Evolutionary conservation across 2,888 invertebrate genomes (phyloP).

Genomic region (Pyrrhosoma nymphula): DNA sequence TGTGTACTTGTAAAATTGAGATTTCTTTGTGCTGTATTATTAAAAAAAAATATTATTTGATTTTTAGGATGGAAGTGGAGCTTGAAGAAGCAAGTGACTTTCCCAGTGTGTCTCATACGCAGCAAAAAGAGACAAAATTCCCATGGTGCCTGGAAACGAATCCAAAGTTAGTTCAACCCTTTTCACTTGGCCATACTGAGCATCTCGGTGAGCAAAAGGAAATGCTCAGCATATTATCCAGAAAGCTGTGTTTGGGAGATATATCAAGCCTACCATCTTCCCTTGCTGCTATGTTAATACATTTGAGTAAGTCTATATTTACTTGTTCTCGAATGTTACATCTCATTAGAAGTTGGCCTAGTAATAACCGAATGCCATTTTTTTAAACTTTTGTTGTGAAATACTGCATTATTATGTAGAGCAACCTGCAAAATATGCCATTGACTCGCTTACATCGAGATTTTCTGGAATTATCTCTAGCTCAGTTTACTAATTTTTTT

Average conservation of each 20-base stretch:
- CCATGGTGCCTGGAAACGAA: constrained; percentile 37
- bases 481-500: too few species aligned
- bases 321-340: background rate
- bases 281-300: background rate
- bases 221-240: background rate
- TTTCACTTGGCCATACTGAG: background rate
- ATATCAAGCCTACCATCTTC: background rate
- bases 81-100: constrained; percentile 67
- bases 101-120: constrained; percentile 68
- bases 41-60: background rate
- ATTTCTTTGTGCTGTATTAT: too few species aligned
- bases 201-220: background rate
- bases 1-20: too few species aligned
- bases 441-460: too few species aligned
- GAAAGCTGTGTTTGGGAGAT: background rate
- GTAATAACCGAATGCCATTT: too few species aligned
- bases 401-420: too few species aligned
- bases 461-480: too few species aligned
- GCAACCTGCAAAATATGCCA: too few species aligned
- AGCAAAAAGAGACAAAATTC: constrained; percentile 65
- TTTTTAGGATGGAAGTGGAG: constrained; percentile 68
- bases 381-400: too few species aligned
- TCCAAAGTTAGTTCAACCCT: background rate
- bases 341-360: too few species aligned
- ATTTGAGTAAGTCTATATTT: background rate